Evolutionary conservation across 2,797 vertebrate species (phyloP).

Genomic region (Mormyrops boulengeri): DNA sequence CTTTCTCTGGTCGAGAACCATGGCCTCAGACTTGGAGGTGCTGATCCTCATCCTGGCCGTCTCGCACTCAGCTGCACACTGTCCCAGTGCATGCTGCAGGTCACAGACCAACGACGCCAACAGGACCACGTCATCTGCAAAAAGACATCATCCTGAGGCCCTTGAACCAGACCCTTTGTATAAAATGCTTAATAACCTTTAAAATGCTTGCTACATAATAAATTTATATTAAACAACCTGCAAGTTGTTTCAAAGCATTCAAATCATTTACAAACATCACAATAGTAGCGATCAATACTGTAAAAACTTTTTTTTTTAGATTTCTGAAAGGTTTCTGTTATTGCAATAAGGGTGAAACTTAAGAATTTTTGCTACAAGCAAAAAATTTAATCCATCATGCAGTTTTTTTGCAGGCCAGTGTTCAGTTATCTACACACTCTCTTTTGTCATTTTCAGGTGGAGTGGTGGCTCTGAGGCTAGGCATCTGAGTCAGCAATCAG

Average conservation of each 20-base stretch:
- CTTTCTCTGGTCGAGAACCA: neutral
- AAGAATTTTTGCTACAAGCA: neutral
- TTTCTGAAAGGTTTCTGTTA: neutral
- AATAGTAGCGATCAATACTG: neutral
- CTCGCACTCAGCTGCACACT: neutral
- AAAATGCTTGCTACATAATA: neutral
- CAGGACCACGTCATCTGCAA: neutral
- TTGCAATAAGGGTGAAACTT: neutral
- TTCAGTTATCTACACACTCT: neutral
- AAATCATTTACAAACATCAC: neutral
- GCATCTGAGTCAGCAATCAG: neutral
- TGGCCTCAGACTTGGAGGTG: neutral
- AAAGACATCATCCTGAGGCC: neutral
- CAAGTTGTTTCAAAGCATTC: neutral
- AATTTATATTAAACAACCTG: neutral
- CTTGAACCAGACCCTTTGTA: neutral
- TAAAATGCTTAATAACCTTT: neutral
- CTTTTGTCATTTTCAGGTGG: neutral
- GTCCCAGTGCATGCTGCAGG: neutral
- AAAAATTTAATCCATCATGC: neutral
- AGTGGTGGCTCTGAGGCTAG: neutral
- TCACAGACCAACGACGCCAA: neutral
- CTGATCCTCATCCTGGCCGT: neutral
- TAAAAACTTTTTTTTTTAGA: neutral
- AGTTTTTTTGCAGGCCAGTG: neutral